Evolutionary conservation across 2,797 vertebrate species (phyloP), one percentile per base, ranked within the genome.

Genomic region (Pseudopleuronectes americanus): DNA sequence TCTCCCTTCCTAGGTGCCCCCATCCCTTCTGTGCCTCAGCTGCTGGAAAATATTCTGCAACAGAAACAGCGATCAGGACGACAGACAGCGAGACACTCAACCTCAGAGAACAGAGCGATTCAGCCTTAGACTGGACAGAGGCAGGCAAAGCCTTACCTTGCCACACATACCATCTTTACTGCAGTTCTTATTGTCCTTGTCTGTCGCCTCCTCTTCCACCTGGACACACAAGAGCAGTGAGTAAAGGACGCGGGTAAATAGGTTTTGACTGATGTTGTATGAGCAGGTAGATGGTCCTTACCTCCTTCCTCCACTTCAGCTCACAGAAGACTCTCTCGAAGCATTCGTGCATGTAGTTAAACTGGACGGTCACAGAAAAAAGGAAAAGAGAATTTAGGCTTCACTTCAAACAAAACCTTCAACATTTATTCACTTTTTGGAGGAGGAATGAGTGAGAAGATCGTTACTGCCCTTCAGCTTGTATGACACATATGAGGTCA

Each of bases 261-360:
- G 21, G n/a, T 53, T 52, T 41, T 26, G 52, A 69, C 10, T 23
- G 16, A 51, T 5, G 3, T 45, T 24, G 12, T 57, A 41, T 47
- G 52, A 16, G 43, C 31, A 45, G 23, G n/a, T 19, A 21, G 55
- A 47, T 10, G 9, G 17, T 16, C 10, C 83, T 94, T 90, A 99
- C 98, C 97, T 99, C 97, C 91, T 97, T 97, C 88, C 95, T 95
- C 98, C 97, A 99, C 91, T 97, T 97, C 67, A 99, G 96, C 87
- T 99, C 98, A 74, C 98, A 99, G 96, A 99, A 99, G 54, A 99
- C 95, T 68, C 98, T 94, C 89, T 99, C 98, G 2, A 99, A 99
- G 90, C 97, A 99, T 81, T 99, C 98, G 26, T 99, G 97, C 98
- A 99, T 98, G 93, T 99, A 99, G 94, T 99, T 99, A 86, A 98